Percentiles rank a stretch among this genome's conserved stretches.
Conservation (phyloP, 2,113 vertebrate species). For the Megaleporinus macrocephalus region DNA sequence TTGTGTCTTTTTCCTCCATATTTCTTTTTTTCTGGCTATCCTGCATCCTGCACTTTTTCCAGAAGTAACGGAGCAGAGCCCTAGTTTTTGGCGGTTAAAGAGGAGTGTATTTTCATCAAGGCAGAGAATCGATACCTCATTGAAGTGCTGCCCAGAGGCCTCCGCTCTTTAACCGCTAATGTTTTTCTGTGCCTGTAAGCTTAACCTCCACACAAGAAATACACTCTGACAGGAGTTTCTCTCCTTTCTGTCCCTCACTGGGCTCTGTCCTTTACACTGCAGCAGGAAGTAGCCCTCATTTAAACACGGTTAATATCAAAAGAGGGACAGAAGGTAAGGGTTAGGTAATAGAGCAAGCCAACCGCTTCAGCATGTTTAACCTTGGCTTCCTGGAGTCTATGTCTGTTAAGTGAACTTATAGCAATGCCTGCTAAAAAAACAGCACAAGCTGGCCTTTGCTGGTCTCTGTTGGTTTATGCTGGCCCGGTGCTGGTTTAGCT, state of each 20-base stretch:
- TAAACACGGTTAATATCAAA: conserved; percentile 15
- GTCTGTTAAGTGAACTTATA: too few species aligned
- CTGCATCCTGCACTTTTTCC: background rate
- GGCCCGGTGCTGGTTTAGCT: too few species aligned
- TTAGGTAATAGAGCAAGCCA: background rate
- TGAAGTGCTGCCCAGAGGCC: conserved; percentile 39
- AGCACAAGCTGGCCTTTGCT: too few species aligned
- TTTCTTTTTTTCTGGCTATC: background rate
- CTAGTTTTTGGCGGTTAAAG: conserved; percentile 4
- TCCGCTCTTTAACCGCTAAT: conserved; percentile 54
- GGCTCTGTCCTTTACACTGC: conserved; percentile 40
- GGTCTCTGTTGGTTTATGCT: too few species aligned
- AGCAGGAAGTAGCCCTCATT: conserved; percentile 45
- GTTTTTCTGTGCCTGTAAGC: conserved; percentile 29
- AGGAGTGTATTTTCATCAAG: conserved; percentile 42
- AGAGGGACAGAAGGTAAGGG: background rate
- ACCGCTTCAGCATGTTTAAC: background rate
- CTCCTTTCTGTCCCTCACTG: conserved; percentile 22
- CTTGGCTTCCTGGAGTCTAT: background rate
- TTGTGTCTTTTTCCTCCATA: too few species aligned
- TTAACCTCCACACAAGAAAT: conserved; percentile 60
- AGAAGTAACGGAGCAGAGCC: background rate
- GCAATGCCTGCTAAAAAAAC: too few species aligned
- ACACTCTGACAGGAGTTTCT: conserved; percentile 63
- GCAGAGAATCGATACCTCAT: conserved; percentile 42